Conservation (phyloP, 1,140 invertebrate genomes). For the Drosophila sproati region DNA sequence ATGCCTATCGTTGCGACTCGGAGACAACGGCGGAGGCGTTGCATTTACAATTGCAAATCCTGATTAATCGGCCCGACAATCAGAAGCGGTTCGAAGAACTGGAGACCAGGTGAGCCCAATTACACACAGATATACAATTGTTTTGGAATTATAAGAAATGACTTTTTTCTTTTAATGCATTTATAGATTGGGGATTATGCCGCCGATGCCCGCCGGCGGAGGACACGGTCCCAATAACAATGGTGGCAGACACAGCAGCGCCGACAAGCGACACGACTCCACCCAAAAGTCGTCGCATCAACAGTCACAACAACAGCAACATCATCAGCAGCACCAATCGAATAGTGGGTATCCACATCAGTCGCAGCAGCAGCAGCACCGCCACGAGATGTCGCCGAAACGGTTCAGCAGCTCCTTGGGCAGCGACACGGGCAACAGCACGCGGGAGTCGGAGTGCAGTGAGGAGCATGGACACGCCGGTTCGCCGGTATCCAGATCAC, state of each 20-base stretch:
- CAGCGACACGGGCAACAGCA: conserved; percentile 89
- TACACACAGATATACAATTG: neutral
- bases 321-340: conserved; percentile 39
- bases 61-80: conserved; percentile 94
- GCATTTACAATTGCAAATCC: conserved; percentile 91
- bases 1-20: conserved; percentile 97
- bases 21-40: conserved; percentile 95
- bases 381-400: conserved; percentile 83
- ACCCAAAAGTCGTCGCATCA: conserved; percentile 59
- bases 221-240: conserved; percentile 29
- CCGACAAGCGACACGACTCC: conserved; percentile 56
- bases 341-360: conserved; percentile 35
- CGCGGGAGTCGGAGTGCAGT: conserved; percentile 91
- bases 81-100: conserved; percentile 93
- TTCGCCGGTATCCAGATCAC: conserved; percentile 64
- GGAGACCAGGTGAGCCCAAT: conserved; percentile 86
- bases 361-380: conserved; percentile 81
- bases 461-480: conserved; percentile 85
- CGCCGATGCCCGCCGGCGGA: conserved; percentile 52
- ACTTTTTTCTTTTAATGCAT: neutral
- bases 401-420: conserved; percentile 89
- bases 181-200: conserved; percentile 75
- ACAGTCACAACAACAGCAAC: conserved; percentile 36
- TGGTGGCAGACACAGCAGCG: conserved; percentile 29
- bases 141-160: too few relatives aligned